Base-by-base conservation (phyloP, 2,797 vertebrate species). In the Ptychobarbus kaznakovi region DNA sequence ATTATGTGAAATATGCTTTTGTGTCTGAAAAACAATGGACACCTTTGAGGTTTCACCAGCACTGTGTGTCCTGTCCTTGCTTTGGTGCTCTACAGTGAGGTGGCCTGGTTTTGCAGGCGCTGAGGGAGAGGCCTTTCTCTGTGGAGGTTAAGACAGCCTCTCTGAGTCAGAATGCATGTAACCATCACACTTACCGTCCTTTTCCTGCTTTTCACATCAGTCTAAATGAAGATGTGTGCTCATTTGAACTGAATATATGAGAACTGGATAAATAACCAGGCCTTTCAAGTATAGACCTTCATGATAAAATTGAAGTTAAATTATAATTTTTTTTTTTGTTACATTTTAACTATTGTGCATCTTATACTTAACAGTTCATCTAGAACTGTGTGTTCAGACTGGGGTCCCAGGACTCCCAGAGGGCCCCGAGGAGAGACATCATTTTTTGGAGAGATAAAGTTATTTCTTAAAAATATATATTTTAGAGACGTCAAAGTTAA, bases 61-160 rank as follows among this genome's bases (percentile, higher is more conserved):
- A 42, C 68, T 73, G 16, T 66, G 78, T 78, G 68, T 87, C 69
- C 83, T 82, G 88, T 80, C 77, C 80, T 87, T 80, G 72, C 40
- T 63, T 69, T 61, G 28, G 38, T 28, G 73, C 76, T 80, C 58
- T 35, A 80, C 40, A 18, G 49, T 82, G 73, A 83, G 75, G 22
- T 86, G 81, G 63, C 83, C 85, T 90, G 85, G 56, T 86, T 89
- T 83, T 70, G 6, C 42, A 66, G 72, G 46, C 77, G 11, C 77
- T 84, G 42, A 80, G 73, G 85, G 76, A 81, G 32, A 80, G 63
- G 53, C 73, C 81, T 82, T 81, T 68, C 86, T 86, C 74, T 66
- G 61, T 25, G 40, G 65, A 80, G 84, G 86, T 83, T 44, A 65
- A 68, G 63, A 74, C 77, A 78, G 56, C 81, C 73, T 49, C 13